phyloP scores from a whole-genome alignment of 2,113 vertebrate species.

The Platysternon megacephalum region DNA sequence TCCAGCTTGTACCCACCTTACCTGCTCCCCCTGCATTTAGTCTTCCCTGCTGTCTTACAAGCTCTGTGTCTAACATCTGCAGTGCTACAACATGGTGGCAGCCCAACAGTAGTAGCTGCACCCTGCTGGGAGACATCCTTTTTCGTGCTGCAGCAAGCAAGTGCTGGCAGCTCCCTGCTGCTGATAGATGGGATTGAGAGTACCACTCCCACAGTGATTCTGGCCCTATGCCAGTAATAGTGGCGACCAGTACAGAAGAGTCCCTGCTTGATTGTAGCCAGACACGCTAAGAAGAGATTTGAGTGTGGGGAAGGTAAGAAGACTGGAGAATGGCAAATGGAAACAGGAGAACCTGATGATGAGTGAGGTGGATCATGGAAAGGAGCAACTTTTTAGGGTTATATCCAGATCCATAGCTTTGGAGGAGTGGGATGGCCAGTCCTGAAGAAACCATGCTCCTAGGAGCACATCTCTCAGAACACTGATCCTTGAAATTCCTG shows the following conservation, averaged over 20 bases:
- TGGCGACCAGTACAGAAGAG: background rate
- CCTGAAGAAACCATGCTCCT: background rate
- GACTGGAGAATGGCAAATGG: background rate
- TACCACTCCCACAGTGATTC: fast-evolving
- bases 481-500: fast-evolving
- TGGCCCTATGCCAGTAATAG: background rate
- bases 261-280: background rate
- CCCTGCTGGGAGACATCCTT: background rate
- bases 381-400: background rate
- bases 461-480: background rate
- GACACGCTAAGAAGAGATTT: background rate
- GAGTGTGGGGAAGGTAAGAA: background rate
- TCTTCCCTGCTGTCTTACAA: background rate
- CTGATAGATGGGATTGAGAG: background rate
- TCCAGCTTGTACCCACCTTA: background rate
- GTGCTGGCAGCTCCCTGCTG: background rate
- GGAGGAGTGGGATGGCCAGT: background rate
- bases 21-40: background rate
- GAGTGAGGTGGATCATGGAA: background rate
- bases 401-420: background rate
- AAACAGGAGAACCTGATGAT: background rate
- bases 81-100: background rate
- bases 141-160: background rate
- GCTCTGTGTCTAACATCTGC: background rate
- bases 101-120: background rate